Conservation (phyloP, 1,140 invertebrate species). For the Thereuonema tuberculata region DNA sequence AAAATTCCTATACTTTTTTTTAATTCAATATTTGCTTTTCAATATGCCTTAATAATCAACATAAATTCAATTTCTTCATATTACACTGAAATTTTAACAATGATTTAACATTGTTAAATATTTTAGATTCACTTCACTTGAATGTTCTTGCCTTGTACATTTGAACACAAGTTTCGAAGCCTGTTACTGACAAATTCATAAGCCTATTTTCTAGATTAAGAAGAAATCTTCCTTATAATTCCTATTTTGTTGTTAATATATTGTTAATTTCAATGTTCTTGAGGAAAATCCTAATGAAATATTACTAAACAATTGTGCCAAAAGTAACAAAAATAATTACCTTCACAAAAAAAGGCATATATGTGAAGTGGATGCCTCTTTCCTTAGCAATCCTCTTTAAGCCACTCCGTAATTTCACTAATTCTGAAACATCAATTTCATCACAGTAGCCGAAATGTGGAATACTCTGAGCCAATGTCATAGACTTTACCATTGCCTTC, state of each 20-base stretch:
- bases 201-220: background rate
- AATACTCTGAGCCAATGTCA: slow-evolving; percentile 79
- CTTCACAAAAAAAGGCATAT: slow-evolving; percentile 96
- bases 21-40: too few relatives aligned
- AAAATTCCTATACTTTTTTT: too few relatives aligned
- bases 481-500: slow-evolving; percentile 90
- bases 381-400: slow-evolving; percentile 50
- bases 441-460: slow-evolving; percentile 76
- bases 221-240: background rate
- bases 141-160: too few relatives aligned
- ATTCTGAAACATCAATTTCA: slow-evolving; percentile 67
- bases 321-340: slow-evolving; percentile 22
- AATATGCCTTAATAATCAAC: too few relatives aligned
- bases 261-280: background rate
- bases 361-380: slow-evolving; percentile 64
- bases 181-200: too few relatives aligned
- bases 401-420: slow-evolving; percentile 51
- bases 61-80: too few relatives aligned
- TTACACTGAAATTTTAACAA: too few relatives aligned
- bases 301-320: background rate
- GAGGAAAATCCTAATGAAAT: background rate
- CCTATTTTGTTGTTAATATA: background rate
- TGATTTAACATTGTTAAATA: too few relatives aligned
- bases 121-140: too few relatives aligned
- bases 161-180: too few relatives aligned